These are phyloP conservation scores for Shargacucullia verbasci DNA, from an alignment of 2,888 invertebrate genomes.

Conservation along the genomic window DNA sequence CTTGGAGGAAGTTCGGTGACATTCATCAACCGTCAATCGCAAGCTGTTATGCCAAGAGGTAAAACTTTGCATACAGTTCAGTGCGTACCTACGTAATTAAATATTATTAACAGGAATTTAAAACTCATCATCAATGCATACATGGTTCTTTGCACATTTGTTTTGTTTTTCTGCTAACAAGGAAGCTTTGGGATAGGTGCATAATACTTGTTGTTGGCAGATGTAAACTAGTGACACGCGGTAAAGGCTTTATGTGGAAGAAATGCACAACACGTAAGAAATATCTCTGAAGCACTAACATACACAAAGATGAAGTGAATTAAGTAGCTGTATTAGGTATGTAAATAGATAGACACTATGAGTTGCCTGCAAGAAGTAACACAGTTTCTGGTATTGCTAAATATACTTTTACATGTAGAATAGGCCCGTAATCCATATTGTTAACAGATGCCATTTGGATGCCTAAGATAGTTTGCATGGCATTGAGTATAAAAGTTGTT, in stretches of 20 bases:
- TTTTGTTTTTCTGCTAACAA: conserved; percentile 7
- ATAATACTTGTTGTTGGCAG: conserved; percentile 28
- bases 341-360: too few relatives aligned
- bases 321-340: conserved; percentile 4
- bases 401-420: conserved; percentile 7
- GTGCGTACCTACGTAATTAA: too few relatives aligned
- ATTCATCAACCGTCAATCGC: too few relatives aligned
- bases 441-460: conserved; percentile 32
- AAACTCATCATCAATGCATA: too few relatives aligned
- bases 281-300: conserved; percentile 13
- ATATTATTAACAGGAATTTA: too few relatives aligned
- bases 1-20: too few relatives aligned
- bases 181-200: conserved; percentile 26
- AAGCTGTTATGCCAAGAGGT: too few relatives aligned
- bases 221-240: conserved; percentile 19
- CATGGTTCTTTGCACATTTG: too few relatives aligned
- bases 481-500: background rate
- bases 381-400: background rate
- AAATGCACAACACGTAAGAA: conserved; percentile 11
- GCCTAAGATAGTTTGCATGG: background rate
- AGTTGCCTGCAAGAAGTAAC: background rate
- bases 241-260: conserved; percentile 17
- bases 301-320: conserved; percentile 9
- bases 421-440: conserved; percentile 28
- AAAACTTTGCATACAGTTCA: too few relatives aligned